Evolutionary conservation across 2,797 vertebrate genomes (phyloP), one percentile per base, ranked within the genome.

Genomic region (Diplodus puntazzo): DNA sequence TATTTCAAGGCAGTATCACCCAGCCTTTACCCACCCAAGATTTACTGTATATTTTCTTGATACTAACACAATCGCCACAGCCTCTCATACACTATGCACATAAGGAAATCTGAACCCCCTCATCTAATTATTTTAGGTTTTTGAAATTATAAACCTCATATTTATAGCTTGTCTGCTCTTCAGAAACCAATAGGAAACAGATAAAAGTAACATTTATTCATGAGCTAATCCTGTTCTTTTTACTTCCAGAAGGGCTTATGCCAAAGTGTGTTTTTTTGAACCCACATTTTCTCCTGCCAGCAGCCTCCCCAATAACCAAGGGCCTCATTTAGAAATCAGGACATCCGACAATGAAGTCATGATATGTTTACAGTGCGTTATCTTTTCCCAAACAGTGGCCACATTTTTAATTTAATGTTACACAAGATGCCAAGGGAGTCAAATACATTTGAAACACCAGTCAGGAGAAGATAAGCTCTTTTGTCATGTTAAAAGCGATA

Each of bases 191-290:
- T 4, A 42, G 49, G 21, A 49, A 21, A 45, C 61, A 25, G 2
- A 1, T 34, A 71, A 1, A 39, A n/a, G 5, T 16, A 14, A 48
- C 17, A 55, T 23, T 6, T 13, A 53, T 53, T 69, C 17, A 69
- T 61, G 5, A 30, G 39, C 20, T 45, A 52, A 43, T 75, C 2
- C 5, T 39, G 57, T 61, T 53, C 50, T 64, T 57, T 49, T 57
- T 49, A 10, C 13, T 30, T 20, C n/a, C 23, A 45, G 42, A 43
- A 42, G 49, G 43, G 9, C 7, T 53, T 55, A 21, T 57, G 23
- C 34, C 9, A n/a, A 42, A 43, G 20, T 79, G 3, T 80, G 58
- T 72, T 74, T 76, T 74, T 11, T 79, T 72, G 16, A 71, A 46
- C 8, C 48, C 53, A 57, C 48, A 39, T 21, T 64, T 34, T 73